A percentile compares a stretch with the other conserved stretches of the same genome.
Evolutionary conservation across 1,140 invertebrate genomes (phyloP).

Genomic region (Anastrepha ludens): DNA sequence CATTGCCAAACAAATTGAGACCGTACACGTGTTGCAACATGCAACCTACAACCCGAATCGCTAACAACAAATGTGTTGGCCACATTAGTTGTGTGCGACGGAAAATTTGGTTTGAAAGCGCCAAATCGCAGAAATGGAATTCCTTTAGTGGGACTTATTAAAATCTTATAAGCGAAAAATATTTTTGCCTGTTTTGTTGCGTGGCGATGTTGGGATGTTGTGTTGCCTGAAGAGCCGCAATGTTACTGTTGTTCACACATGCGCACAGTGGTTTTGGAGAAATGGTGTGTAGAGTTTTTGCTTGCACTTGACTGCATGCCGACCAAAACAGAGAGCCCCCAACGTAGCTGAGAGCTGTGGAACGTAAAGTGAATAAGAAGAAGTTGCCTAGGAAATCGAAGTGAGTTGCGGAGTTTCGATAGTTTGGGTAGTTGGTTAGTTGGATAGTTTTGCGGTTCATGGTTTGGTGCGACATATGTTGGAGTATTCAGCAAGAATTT

Average conservation of each 20-base stretch:
- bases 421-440: too few species aligned
- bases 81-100: neutral
- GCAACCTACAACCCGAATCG: neutral
- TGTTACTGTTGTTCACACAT: neutral
- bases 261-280: neutral
- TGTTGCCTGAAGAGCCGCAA: too few species aligned
- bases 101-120: neutral
- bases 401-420: too few species aligned
- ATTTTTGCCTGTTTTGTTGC: too few species aligned
- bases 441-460: neutral
- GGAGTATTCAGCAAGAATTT: neutral
- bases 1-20: conserved; percentile 39
- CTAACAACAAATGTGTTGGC: neutral
- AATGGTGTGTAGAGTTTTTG: neutral
- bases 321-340: conserved; percentile 3
- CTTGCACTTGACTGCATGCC: neutral
- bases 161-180: too few species aligned
- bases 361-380: neutral
- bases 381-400: too few species aligned
- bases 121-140: neutral
- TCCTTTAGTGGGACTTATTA: neutral
- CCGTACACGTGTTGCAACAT: conserved; percentile 39
- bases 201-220: too few species aligned
- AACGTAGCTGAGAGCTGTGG: neutral
- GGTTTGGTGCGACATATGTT: neutral